phyloP scores from a whole-genome alignment of 2,113 vertebrate species.

The chimpanzee (Pan troglodytes) region NHGRI_mPanTro3-v2.1_pri NC_072411.2:18896001-18896500 shows the following conservation, averaged over 20 bases:
- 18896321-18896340: fast-evolving
- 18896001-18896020: not conserved
- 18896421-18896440: not conserved
- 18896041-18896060: not conserved
- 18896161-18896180: not conserved
- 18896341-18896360: not conserved
- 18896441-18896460: not conserved
- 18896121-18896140: not conserved
- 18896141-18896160: not conserved
- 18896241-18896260: not conserved
- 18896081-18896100: not conserved
- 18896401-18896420: not conserved
- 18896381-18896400: no score
- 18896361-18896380: not conserved
- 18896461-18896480: not conserved
- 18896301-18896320: not conserved
- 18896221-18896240: not conserved
- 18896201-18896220: not conserved
- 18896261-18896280: not conserved
- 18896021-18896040: not conserved
- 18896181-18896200: not conserved
- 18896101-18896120: not conserved
- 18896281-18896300: not conserved
- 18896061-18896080: not conserved
- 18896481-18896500: not conserved